A percentile compares a stretch with the other conserved stretches of the same genome.
phyloP scores from a whole-genome alignment of 2,888 invertebrate species.

The Subacronicta megacephala region DNA sequence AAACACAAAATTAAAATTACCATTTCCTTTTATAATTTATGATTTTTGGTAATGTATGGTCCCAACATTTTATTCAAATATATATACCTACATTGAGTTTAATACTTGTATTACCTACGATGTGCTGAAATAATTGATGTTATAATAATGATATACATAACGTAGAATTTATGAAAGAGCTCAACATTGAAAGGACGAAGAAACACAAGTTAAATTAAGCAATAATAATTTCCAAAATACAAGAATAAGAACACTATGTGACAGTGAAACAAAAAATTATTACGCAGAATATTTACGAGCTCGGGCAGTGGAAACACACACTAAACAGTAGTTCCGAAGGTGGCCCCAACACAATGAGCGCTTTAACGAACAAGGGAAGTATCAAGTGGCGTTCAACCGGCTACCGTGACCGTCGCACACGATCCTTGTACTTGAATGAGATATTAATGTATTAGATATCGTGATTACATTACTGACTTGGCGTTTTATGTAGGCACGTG shows the following conservation, averaged over 20 bases:
- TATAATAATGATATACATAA: too few species aligned
- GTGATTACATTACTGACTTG: slow-evolving; percentile 51
- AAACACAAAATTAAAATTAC: slow-evolving; percentile 37
- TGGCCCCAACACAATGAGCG: slow-evolving; percentile 47
- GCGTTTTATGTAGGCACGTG: slow-evolving; percentile 35
- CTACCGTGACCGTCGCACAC: slow-evolving; percentile 56
- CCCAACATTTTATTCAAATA: background rate
- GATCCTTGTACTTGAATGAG: slow-evolving; percentile 51
- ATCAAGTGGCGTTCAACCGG: slow-evolving; percentile 50
- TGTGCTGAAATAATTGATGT: too few species aligned
- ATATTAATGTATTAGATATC: slow-evolving; percentile 45
- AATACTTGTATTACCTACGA: too few species aligned
- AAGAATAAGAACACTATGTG: background rate
- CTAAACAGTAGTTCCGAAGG: slow-evolving; percentile 32
- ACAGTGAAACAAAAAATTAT: too few species aligned
- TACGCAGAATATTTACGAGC: background rate
- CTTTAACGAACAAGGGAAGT: slow-evolving; percentile 51
- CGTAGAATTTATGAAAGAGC: too few species aligned
- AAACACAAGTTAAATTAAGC: too few species aligned
- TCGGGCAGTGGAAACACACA: slow-evolving; percentile 14
- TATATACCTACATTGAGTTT: too few species aligned
- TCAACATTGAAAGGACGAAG: too few species aligned
- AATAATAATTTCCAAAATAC: too few species aligned
- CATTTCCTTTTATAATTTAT: slow-evolving; percentile 10
- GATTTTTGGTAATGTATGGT: background rate